These are phyloP conservation scores for Pachydiplax longipennis DNA, from an alignment of 2,888 invertebrate species.

Conservation along the genomic window DNA sequence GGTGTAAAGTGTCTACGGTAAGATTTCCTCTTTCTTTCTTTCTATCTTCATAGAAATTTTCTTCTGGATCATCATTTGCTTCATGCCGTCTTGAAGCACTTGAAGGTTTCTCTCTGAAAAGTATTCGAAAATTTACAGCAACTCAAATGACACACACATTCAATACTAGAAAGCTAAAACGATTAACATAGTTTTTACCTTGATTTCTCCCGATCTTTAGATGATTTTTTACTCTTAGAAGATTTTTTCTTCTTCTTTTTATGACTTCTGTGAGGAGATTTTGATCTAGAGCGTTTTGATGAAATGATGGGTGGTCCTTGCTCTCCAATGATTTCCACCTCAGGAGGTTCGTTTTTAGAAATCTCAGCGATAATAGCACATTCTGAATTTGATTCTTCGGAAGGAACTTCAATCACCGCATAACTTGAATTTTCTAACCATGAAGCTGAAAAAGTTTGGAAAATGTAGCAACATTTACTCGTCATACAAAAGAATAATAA, in stretches of 20 bases:
- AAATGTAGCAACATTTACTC: background rate
- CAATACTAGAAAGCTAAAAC: background rate
- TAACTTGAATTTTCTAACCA: background rate
- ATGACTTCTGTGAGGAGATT: background rate
- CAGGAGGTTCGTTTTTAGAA: background rate
- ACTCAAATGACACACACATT: background rate
- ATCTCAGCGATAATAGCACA: background rate
- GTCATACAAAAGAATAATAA: background rate
- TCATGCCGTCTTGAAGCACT: too few species aligned
- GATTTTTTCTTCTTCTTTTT: constrained; percentile 24
- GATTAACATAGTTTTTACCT: background rate
- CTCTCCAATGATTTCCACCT: too few species aligned
- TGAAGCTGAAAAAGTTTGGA: background rate
- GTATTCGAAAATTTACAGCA: background rate
- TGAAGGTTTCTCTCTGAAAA: background rate
- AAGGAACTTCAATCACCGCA: background rate
- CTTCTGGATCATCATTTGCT: background rate
- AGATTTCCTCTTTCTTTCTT: constrained; percentile 66
- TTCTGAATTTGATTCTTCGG: background rate
- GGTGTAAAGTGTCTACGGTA: constrained; percentile 68
- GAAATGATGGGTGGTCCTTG: background rate
- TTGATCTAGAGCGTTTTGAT: background rate
- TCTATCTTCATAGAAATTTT: constrained; percentile 67
- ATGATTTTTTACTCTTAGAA: background rate
- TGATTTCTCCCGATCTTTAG: background rate